Percentiles rank a stretch among this genome's conserved stretches.
phyloP scores from a whole-genome alignment of 2,797 vertebrate species.

The Carapus acus region DNA sequence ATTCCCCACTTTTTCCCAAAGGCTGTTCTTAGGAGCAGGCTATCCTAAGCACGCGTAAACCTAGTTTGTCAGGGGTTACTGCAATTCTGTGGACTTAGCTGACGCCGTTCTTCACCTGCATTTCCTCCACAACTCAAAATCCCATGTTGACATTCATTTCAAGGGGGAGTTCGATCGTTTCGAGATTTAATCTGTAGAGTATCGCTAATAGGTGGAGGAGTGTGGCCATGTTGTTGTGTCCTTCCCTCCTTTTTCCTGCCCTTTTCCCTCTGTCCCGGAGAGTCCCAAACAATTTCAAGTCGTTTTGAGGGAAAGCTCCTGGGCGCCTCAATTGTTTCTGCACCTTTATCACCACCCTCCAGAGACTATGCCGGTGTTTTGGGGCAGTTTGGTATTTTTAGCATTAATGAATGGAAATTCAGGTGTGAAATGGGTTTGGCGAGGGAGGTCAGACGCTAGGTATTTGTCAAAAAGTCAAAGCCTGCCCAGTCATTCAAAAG shows the following conservation, averaged over 20 bases:
- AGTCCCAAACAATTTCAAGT: slow-evolving; percentile 29
- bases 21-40: slow-evolving; percentile 25
- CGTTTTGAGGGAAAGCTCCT: too few species aligned
- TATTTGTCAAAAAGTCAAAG: slow-evolving; percentile 50
- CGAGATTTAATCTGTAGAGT: slow-evolving; percentile 14
- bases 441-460: slow-evolving; percentile 44
- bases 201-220: not conserved
- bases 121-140: not conserved
- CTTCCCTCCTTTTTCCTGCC: too few species aligned
- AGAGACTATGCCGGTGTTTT: slow-evolving; percentile 36
- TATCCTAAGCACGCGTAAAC: slow-evolving; percentile 6
- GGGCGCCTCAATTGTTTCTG: slow-evolving; percentile 26
- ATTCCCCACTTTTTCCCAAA: slow-evolving; percentile 34
- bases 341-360: slow-evolving; percentile 29
- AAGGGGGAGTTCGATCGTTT: not conserved
- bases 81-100: not conserved
- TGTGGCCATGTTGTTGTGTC: too few species aligned
- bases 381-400: slow-evolving; percentile 46
- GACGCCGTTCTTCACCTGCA: not conserved
- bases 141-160: not conserved
- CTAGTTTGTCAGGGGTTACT: not conserved
- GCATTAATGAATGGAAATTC: slow-evolving; percentile 49
- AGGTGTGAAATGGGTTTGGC: slow-evolving; percentile 48
- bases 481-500: slow-evolving; percentile 50
- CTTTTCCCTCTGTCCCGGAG: slow-evolving; percentile 3